phyloP scores from a whole-genome alignment of 2,113 vertebrate genomes.

The Notiomystis cincta region DNA sequence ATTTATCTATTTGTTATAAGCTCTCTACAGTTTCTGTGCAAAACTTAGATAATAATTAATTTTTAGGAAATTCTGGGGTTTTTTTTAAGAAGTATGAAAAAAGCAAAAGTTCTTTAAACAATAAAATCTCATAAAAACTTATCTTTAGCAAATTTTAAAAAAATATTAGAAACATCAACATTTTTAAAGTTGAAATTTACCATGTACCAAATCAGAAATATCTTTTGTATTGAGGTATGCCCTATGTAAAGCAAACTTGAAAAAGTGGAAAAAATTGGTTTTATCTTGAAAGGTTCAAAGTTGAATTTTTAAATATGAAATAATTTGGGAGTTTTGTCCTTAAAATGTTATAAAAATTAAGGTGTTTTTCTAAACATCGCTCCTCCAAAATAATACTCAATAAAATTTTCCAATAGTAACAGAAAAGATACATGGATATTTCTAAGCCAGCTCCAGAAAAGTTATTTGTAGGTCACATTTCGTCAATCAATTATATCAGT shows the following conservation, averaged over 20 bases:
- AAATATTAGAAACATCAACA: background rate
- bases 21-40: background rate
- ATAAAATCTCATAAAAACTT: background rate
- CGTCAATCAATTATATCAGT: background rate
- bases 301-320: background rate
- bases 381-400: background rate
- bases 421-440: background rate
- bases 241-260: background rate
- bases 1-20: background rate
- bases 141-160: accelerated
- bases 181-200: background rate
- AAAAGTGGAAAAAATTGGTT: background rate
- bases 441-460: background rate
- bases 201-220: background rate
- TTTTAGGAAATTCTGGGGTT: background rate
- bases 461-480: background rate
- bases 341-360: background rate
- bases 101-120: background rate
- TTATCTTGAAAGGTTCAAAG: background rate
- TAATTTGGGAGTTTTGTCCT: background rate
- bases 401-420: background rate
- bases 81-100: background rate
- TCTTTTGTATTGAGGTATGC: background rate
- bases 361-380: background rate
- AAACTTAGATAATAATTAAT: background rate